Base-by-base conservation (phyloP, 2,888 invertebrate species). In the Sinhomidia bicolor region DNA sequence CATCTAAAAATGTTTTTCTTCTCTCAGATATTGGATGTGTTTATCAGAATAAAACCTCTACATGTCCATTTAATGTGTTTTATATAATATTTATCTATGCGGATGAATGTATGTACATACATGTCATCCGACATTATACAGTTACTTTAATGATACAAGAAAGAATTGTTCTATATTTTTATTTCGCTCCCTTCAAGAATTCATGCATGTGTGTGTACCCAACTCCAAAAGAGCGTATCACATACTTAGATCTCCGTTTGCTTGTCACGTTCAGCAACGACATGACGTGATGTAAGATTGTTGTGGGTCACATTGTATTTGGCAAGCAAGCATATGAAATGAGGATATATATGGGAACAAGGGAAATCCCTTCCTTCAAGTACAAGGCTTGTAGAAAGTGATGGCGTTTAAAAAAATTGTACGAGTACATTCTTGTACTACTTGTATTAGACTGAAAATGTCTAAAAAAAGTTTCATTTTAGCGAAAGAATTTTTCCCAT, bases 261-360 rank as follows among this genome's bases (percentile, higher is more conserved):
- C 81, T 44, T 65, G 81, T 81, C 81, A 81, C 81, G 81, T 81
- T 65, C 65, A 44, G 17, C 14, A 47, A 62, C 29, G 81, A 62
- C 81, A 65, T 81, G 81, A 81, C 65, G 81, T 81, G 81, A 81
- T 81, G 65, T 65, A 81, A 62, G 47, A 65, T 81, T 81, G 41
- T 79, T 79, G 36, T 36, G 79, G 79, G 79, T 60, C 79, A 79
- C 79, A 79, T 29, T 79, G 36, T 20, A 71, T 71, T 71, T 71
- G 68, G 17, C 51, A 51, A 76, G 57, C 1, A 78, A 60, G 44
- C 41, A 57, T 57, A 79, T 79, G 36, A 57, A 60, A 60, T 36
- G 60, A 57, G 36, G 60, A 79, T 29, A 23, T 60, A 32, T 60
- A 32, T 65, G 32, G 41, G 54, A 32, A 51, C 9, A 32, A 26